A percentile compares a stretch with the other conserved stretches of the same genome.
phyloP scores from a whole-genome alignment of 2,888 invertebrate species.

The Harpalus rubripes region DNA sequence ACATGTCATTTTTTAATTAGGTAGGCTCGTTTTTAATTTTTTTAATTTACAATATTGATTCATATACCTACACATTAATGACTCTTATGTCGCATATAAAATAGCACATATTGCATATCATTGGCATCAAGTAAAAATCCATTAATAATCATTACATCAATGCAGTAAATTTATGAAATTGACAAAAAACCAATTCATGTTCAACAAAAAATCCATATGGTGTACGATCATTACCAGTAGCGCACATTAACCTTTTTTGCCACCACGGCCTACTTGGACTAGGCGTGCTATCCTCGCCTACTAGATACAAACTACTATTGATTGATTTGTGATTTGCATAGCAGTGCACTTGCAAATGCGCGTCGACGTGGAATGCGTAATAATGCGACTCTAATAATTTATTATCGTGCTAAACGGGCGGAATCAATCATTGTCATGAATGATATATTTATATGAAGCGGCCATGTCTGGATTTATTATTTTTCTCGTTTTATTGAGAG shows the following conservation, averaged over 20 bases:
- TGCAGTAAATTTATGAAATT: not conserved
- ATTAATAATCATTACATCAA: constrained; percentile 34
- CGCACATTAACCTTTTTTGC: not conserved
- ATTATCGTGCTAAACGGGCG: constrained; percentile 22
- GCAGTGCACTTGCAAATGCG: constrained; percentile 29
- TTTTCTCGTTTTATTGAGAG: constrained; percentile 37
- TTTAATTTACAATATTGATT: no score
- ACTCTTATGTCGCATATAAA: not conserved
- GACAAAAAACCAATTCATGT: constrained; percentile 19
- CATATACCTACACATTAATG: not conserved
- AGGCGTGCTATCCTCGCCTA: constrained; percentile 1
- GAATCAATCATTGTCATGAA: constrained; percentile 37
- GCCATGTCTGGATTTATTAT: constrained; percentile 36
- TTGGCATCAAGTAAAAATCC: not conserved
- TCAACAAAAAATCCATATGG: constrained; percentile 22
- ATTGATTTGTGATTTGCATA: constrained; percentile 37
- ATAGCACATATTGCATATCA: constrained; percentile 6
- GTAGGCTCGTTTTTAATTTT: no score
- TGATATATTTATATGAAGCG: constrained; percentile 47
- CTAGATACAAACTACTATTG: not conserved
- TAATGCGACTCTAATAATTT: constrained; percentile 39
- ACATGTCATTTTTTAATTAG: no score
- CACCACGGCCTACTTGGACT: constrained; percentile 1
- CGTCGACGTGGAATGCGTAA: constrained; percentile 27
- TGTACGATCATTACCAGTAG: not conserved